These are phyloP conservation scores for Cacoxenus indagator DNA, from an alignment of 2,888 invertebrate species.

Conservation along the genomic window DNA sequence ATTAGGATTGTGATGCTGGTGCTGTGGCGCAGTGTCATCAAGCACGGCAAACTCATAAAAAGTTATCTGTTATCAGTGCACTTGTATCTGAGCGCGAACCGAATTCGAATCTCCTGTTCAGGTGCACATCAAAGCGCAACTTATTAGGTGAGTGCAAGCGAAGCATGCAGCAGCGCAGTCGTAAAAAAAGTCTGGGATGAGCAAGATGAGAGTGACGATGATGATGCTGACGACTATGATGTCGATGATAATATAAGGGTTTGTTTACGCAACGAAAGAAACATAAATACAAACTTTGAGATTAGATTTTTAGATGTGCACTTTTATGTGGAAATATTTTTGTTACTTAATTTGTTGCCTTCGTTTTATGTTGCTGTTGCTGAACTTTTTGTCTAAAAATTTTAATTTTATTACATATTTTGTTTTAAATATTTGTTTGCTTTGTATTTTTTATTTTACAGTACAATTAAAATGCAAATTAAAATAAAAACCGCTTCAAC, in stretches of 20 bases:
- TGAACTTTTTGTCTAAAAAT: background rate
- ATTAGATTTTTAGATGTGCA: background rate
- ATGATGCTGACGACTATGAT: background rate
- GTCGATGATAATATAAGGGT: constrained; percentile 1
- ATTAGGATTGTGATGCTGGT: background rate
- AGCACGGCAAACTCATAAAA: constrained; percentile 10
- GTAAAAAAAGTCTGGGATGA: background rate
- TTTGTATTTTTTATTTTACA: background rate
- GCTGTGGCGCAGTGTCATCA: background rate
- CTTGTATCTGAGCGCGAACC: constrained; percentile 41
- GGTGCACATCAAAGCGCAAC: constrained; percentile 30
- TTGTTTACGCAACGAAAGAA: background rate
- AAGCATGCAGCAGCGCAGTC: background rate
- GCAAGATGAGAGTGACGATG: background rate
- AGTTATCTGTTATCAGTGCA: constrained; percentile 32
- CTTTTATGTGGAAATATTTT: constrained; percentile 6
- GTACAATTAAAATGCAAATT: background rate
- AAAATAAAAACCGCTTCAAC: no score
- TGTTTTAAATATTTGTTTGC: background rate
- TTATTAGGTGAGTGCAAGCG: constrained; percentile 43
- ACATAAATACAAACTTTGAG: constrained; percentile 14
- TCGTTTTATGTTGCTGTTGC: background rate
- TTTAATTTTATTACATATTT: constrained; percentile 1
- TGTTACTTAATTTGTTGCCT: constrained; percentile 19
- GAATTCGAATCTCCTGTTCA: background rate